Base-by-base conservation (phyloP, 2,797 vertebrate species). In the Bufotes viridis region DNA sequence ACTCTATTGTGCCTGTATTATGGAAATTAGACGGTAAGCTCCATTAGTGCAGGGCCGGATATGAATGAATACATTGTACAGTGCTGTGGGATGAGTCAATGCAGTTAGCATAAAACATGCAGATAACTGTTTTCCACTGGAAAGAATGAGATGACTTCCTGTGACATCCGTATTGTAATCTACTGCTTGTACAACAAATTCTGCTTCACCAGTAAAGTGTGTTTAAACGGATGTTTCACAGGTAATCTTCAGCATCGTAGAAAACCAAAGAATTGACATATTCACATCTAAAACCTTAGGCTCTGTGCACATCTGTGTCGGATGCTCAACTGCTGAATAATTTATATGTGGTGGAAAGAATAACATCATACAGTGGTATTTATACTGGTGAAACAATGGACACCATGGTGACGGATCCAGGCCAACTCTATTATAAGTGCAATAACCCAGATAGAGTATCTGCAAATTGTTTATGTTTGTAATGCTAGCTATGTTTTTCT, bases 1-100 rank as follows among this genome's bases (percentile, higher is more conserved):
- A 76, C 74, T 55, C 12, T n/a, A n/a, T 76, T 76, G 49, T 76
- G 55, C 55, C 74, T 75, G 8, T 55, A 8, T 76, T 76, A 76
- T 55, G 74, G 74, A 75, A 75, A 75, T 75, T 3, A 75, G 74
- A 2, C 4, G 1, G 22, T n/a, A 24, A 76, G 74, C 42, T 76
- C 49, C 49, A 17, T 22, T 24, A 76, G 49, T 53, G 74, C 22
- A 55, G 55, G 49, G 74, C 53, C 74, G 5, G 49, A 76, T 76
- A 24, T 76, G 49, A 76, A 76, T 76, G 74, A 76, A 55, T 3
- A n/a, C 49, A 76, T 76, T 53, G 49, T 55, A 24, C 22, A 13
- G 20, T 12, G 72, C 42, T 49, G 18, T 75, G 42, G 72, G 34
- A 75, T 49, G 42, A 22, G 34, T 75, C 20, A 75, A 75, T 75